Evolutionary conservation across 2,113 vertebrate species (phyloP).

Genomic region (Strix uralensis): DNA sequence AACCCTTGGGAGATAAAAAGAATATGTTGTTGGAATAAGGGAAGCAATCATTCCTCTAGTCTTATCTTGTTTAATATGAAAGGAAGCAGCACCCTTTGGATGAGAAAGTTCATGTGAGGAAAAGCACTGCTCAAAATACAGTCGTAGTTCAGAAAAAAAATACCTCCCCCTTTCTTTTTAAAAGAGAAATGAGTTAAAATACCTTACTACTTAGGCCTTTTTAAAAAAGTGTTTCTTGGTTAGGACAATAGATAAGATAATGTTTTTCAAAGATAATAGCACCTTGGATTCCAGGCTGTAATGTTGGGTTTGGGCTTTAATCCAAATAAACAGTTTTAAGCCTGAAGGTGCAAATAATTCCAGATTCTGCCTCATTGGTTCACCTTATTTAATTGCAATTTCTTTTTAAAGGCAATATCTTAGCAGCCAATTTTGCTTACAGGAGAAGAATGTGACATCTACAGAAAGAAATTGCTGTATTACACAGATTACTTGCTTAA

Average conservation of each 20-base stretch:
- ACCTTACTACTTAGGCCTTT: neutral
- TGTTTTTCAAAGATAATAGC: neutral
- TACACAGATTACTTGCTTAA: neutral
- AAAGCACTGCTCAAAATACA: neutral
- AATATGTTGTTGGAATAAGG: neutral
- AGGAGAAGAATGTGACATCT: neutral
- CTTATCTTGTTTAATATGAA: conserved; percentile 1
- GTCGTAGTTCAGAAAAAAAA: neutral
- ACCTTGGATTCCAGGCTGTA: neutral
- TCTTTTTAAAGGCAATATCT: neutral
- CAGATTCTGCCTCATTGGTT: neutral
- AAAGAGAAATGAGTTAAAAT: neutral
- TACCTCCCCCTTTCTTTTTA: neutral
- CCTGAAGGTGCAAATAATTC: neutral
- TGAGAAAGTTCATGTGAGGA: neutral
- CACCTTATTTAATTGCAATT: neutral
- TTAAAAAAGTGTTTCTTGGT: neutral
- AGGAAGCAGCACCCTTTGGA: conserved; percentile 1
- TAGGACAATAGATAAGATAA: neutral
- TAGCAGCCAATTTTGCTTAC: neutral
- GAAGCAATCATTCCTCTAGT: conserved; percentile 6
- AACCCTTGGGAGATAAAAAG: conserved; percentile 7
- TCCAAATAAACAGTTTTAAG: neutral
- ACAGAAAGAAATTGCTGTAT: neutral
- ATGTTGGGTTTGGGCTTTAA: neutral